A percentile compares a stretch with the other conserved stretches of the same genome.
Evolutionary conservation across 2,113 vertebrate species (phyloP).

Genomic region (Galbula dea): DNA sequence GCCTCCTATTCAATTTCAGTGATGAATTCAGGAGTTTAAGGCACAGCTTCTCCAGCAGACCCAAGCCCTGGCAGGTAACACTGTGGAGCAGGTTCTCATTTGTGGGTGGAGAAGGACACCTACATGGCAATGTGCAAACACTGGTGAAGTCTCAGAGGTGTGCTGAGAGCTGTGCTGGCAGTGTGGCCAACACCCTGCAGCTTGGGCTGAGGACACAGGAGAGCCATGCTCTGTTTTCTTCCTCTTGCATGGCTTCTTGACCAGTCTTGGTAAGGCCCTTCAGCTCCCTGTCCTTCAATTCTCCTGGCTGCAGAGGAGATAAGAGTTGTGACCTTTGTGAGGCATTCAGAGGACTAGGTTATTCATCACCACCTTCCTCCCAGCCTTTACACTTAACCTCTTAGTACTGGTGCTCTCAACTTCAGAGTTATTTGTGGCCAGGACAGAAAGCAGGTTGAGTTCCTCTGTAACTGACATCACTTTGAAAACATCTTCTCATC

Average conservation of each 20-base stretch:
- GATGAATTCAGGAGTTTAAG: not conserved
- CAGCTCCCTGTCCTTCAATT: not conserved
- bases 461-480: not conserved
- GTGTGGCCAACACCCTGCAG: accelerated
- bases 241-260: accelerated
- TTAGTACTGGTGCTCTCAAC: not conserved
- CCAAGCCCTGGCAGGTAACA: not conserved
- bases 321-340: not conserved
- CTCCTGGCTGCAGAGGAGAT: not conserved
- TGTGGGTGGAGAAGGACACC: not conserved
- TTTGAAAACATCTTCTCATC: not conserved
- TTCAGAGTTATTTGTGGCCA: slow-evolving; percentile 6
- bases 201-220: not conserved
- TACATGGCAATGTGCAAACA: accelerated
- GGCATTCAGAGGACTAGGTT: not conserved
- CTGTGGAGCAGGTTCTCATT: not conserved
- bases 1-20: not conserved
- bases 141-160: not conserved
- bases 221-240: not conserved
- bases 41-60: not conserved
- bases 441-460: not conserved
- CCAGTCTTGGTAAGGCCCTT: not conserved
- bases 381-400: slow-evolving; percentile 7
- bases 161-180: not conserved
- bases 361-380: not conserved